Base-by-base conservation (phyloP, 1,140 invertebrate species). In the Drosophila setifemur region DNA sequence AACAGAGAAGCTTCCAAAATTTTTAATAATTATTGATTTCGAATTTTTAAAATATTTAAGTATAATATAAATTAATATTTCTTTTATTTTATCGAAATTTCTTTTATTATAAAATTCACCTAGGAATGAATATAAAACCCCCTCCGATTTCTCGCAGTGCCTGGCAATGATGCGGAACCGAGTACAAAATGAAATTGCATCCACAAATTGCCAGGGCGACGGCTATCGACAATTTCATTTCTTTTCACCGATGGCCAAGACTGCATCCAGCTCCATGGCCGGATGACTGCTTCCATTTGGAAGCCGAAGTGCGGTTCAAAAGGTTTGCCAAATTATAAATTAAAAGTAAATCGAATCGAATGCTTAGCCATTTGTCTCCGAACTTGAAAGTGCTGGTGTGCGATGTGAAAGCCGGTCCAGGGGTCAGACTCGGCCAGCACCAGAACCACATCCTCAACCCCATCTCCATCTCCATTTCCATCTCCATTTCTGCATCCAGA, bases 261-360 rank as follows among this genome's bases (percentile, higher is more conserved):
- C 5, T 28, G 5, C 33, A 29, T 9, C 16, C 6, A 8, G 49
- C 14, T 35, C 9, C 21, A 26, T 11, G 2, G 6, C 39, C 16
- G 16, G 18, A 53, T 42, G 25, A 7, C 45, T 50, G 67, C 67
- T 82, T 82, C 73, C 66, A 73, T 83, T 71, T 71, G 69, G 52
- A 61, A 61, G 57, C 52, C 37, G 52, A 55, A 39, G 42, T 40
- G 45, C 44, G 44, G 79, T 85, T 85, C 79, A 85, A 85, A 86
- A 85, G 79, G 79, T 85, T 85, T 81, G 48, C 49, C 57, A 86
- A 85, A 85, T 85, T 85, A 85, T 85, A 85, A 85, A 85, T 85
- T 85, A 85, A 85, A 85, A 85, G 79, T 85, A 85, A 85, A 85
- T 85, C 79, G 79, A 85, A 85, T 86, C 57, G 81, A 85, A 86